A percentile compares a stretch with the other conserved stretches of the same genome.
These are phyloP conservation scores for Bovichtus variegatus DNA, from an alignment of 2,797 vertebrate genomes.

Conservation along the genomic window DNA sequence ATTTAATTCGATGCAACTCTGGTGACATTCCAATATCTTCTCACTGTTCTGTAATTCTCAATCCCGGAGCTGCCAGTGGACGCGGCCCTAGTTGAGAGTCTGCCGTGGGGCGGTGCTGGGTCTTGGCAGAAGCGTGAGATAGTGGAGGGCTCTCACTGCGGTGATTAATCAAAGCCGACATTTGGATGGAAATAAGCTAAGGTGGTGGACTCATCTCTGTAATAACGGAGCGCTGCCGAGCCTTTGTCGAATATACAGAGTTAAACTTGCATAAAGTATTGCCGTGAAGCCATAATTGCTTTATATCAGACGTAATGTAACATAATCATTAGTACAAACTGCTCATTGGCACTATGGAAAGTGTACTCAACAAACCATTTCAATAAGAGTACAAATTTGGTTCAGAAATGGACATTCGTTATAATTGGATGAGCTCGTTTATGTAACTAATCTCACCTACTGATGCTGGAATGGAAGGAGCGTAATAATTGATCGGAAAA, in stretches of 20 bases:
- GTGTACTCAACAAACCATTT: conserved; percentile 23
- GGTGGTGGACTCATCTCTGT: conserved; percentile 66
- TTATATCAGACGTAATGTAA: conserved; percentile 31
- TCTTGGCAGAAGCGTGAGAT: conserved; percentile 70
- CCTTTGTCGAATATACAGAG: conserved; percentile 59
- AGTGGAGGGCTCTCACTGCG: conserved; percentile 69
- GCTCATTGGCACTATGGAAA: conserved; percentile 29
- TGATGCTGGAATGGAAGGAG: not conserved
- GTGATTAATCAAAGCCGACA: conserved; percentile 84
- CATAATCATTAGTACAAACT: conserved; percentile 44
- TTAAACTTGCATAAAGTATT: conserved; percentile 49
- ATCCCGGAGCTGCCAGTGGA: conserved; percentile 10
- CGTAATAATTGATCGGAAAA: not conserved
- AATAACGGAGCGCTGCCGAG: conserved; percentile 62
- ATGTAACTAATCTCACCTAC: not conserved
- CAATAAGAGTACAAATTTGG: conserved; percentile 4
- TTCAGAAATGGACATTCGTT: not conserved
- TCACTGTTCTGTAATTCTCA: conserved; percentile 40
- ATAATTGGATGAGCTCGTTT: not conserved
- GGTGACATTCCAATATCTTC: conserved; percentile 69
- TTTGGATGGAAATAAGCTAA: conserved; percentile 77
- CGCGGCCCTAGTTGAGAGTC: conserved; percentile 52
- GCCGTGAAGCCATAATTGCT: conserved; percentile 30
- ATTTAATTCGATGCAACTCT: conserved; percentile 65
- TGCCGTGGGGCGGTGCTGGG: conserved; percentile 42